Conservation (phyloP, 2,888 invertebrate genomes). For the Helobdella robusta region DNA sequence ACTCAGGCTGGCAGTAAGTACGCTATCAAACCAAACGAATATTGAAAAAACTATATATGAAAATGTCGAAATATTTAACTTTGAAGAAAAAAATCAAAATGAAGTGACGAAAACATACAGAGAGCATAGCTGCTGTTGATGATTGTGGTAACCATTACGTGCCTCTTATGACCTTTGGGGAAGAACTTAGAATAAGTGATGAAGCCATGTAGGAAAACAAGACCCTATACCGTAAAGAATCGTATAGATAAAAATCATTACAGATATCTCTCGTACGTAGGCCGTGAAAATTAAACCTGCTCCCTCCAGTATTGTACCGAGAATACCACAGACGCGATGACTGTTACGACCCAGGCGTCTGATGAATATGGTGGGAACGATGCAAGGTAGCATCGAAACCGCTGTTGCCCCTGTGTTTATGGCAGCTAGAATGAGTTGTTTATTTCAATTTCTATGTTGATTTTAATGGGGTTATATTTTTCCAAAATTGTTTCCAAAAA, state of each 20-base stretch:
- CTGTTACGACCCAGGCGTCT: neutral
- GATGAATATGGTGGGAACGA: neutral
- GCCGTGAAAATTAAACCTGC: constrained; percentile 30
- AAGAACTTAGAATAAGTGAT: constrained; percentile 39
- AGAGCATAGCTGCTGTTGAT: constrained; percentile 39
- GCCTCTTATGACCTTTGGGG: constrained; percentile 36
- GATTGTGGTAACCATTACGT: constrained; percentile 39
- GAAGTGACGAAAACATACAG: too few species aligned
- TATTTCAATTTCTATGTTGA: too few species aligned
- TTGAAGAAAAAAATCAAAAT: too few species aligned
- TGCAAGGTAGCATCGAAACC: neutral
- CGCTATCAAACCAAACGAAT: too few species aligned
- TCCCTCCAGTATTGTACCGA: neutral
- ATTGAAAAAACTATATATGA: too few species aligned
- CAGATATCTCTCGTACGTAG: constrained; percentile 35
- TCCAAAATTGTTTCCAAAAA: neutral
- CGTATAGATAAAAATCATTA: constrained; percentile 39
- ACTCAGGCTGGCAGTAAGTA: too few species aligned
- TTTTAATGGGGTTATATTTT: neutral
- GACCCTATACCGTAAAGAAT: constrained; percentile 37
- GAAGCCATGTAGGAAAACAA: constrained; percentile 38
- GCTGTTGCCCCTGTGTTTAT: neutral
- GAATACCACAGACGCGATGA: neutral
- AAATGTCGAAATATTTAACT: too few species aligned
- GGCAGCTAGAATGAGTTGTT: too few species aligned